A percentile compares a stretch with the other conserved stretches of the same genome.
Evolutionary conservation across 2,113 vertebrate genomes (phyloP).

Genomic region (Mellivora capensis): DNA sequence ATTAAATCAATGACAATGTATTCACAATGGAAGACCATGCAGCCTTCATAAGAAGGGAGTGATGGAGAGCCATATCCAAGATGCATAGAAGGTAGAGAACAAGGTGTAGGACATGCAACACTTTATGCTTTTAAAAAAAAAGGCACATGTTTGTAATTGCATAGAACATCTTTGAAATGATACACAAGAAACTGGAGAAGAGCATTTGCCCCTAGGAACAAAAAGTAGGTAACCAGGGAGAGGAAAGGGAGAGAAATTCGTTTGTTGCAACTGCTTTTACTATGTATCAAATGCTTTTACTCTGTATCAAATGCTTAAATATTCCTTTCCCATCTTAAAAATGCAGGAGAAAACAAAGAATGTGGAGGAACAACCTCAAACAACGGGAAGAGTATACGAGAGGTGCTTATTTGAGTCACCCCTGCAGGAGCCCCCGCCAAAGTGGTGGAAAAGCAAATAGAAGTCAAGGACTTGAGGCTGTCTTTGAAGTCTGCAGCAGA

Average conservation of each 20-base stretch:
- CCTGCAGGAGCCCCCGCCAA: not conserved
- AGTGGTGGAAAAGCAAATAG: slow-evolving; percentile 17
- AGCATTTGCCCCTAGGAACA: not conserved
- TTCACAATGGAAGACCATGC: not conserved
- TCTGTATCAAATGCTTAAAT: not conserved
- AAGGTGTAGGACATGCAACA: not conserved
- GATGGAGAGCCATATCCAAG: not conserved
- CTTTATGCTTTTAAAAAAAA: not conserved
- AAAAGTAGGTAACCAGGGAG: not conserved
- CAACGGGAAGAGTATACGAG: not conserved
- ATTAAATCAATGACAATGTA: not conserved
- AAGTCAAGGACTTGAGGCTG: not conserved
- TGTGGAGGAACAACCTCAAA: not conserved
- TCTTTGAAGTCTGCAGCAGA: not conserved
- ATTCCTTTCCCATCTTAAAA: not conserved
- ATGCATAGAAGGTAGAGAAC: not conserved
- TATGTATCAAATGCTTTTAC: not conserved
- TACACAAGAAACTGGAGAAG: not conserved
- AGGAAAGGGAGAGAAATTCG: not conserved
- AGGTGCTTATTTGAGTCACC: not conserved
- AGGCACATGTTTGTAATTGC: not conserved
- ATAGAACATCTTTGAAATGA: not conserved
- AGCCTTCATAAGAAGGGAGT: not conserved
- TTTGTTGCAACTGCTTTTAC: not conserved
- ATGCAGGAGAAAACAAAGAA: not conserved